These are phyloP conservation scores for Trigoniulus corallinus DNA, from an alignment of 1,140 invertebrate genomes.

Conservation along the genomic window DNA sequence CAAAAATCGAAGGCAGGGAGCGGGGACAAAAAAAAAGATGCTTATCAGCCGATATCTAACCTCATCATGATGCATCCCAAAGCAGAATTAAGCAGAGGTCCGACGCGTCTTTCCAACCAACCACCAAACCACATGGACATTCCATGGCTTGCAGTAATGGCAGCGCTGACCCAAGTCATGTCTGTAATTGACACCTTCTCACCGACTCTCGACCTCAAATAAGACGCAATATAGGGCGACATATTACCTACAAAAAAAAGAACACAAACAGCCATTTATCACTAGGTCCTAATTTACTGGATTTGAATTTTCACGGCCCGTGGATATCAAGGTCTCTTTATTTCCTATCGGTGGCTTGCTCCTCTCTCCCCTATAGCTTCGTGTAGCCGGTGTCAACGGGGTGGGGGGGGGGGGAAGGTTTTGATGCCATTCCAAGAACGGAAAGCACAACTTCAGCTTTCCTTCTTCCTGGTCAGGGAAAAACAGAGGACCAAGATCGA, in stretches of 20 bases:
- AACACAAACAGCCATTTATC: too few relatives aligned
- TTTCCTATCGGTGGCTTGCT: too few relatives aligned
- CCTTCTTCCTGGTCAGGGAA: too few relatives aligned
- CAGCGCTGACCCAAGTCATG: slow-evolving; percentile 25
- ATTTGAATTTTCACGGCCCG: too few relatives aligned
- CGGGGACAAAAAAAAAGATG: slow-evolving; percentile 6
- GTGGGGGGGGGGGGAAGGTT: too few relatives aligned
- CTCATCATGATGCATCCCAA: slow-evolving; percentile 20
- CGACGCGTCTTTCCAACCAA: slow-evolving; percentile 21
- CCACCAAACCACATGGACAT: slow-evolving; percentile 24
- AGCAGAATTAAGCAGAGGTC: slow-evolving; percentile 19
- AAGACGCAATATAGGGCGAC: slow-evolving; percentile 31
- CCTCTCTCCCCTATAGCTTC: too few relatives aligned
- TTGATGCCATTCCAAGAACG: too few relatives aligned
- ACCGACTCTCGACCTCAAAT: slow-evolving; percentile 18
- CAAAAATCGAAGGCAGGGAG: slow-evolving; percentile 9
- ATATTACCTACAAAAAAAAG: slow-evolving; percentile 30
- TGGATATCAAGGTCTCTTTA: too few relatives aligned
- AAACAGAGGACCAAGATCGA: too few relatives aligned
- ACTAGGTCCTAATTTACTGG: too few relatives aligned
- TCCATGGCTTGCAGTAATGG: slow-evolving; percentile 22
- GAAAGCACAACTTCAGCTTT: too few relatives aligned
- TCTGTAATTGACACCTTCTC: slow-evolving; percentile 21
- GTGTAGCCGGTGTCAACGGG: too few relatives aligned
- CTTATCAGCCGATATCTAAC: slow-evolving; percentile 12